A percentile compares a stretch with the other conserved stretches of the same genome.
Conservation (phyloP, 2,888 invertebrate genomes). For the Dryocosmus kuriphilus region DNA sequence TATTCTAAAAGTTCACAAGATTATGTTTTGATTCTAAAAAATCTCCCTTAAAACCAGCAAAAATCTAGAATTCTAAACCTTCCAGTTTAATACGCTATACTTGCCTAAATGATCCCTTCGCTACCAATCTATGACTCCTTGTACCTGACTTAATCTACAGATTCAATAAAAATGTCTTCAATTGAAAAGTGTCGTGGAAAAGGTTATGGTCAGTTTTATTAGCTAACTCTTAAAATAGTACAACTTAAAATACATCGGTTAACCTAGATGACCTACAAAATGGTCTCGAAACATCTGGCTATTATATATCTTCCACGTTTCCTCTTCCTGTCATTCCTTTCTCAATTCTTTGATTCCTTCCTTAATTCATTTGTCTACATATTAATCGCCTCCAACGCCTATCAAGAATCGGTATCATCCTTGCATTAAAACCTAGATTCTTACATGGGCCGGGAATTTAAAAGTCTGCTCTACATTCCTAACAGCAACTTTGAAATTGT, state of each 20-base stretch:
- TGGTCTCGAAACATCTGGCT: slow-evolving; percentile 59
- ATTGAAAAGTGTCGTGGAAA: slow-evolving; percentile 71
- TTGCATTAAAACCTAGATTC: slow-evolving; percentile 63
- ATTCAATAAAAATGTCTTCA: slow-evolving; percentile 43
- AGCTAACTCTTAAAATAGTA: slow-evolving; percentile 75
- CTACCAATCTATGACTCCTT: background rate
- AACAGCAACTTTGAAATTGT: slow-evolving; percentile 13
- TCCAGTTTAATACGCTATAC: background rate
- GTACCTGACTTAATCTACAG: slow-evolving; percentile 5
- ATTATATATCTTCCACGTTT: slow-evolving; percentile 48
- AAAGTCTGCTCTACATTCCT: slow-evolving; percentile 18
- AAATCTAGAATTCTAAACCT: background rate
- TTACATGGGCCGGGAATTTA: slow-evolving; percentile 55
- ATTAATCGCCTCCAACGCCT: slow-evolving; percentile 54
- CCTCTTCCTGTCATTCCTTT: slow-evolving; percentile 44
- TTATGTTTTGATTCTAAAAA: background rate
- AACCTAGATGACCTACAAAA: slow-evolving; percentile 72
- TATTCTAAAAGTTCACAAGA: background rate
- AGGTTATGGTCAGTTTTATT: slow-evolving; percentile 75
- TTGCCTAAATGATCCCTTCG: slow-evolving; percentile 23
- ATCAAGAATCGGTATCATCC: slow-evolving; percentile 53
- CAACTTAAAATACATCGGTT: slow-evolving; percentile 72
- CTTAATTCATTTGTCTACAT: slow-evolving; percentile 48
- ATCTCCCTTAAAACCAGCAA: background rate
- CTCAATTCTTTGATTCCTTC: slow-evolving; percentile 39